These are phyloP conservation scores for Pangasius larnaudii DNA, from an alignment of 2,797 vertebrate genomes.

Conservation along the genomic window DNA sequence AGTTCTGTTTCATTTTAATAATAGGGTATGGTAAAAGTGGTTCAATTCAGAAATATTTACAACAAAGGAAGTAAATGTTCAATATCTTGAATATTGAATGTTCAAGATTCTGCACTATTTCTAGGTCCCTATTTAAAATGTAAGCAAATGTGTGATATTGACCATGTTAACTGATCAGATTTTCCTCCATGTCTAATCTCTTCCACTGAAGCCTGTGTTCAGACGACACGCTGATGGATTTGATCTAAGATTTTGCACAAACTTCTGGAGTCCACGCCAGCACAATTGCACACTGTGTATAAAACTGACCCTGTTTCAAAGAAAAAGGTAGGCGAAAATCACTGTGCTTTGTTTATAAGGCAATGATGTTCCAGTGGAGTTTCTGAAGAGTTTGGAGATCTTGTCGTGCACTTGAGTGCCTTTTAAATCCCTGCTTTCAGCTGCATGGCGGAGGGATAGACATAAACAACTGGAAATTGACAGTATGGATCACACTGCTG, in stretches of 20 bases:
- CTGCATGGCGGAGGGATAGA: background rate
- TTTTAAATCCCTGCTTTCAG: slow-evolving; percentile 15
- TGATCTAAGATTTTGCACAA: background rate
- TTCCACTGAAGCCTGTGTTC: background rate
- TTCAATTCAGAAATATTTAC: background rate
- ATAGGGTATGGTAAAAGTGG: background rate
- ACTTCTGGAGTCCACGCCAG: background rate
- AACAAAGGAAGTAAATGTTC: background rate
- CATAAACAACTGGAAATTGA: slow-evolving; percentile 17
- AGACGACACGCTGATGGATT: background rate
- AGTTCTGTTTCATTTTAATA: background rate
- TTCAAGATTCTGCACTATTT: background rate
- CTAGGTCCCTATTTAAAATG: background rate
- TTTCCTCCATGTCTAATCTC: background rate
- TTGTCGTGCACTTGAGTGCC: slow-evolving; percentile 3
- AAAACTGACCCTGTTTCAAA: background rate
- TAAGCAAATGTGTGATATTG: background rate
- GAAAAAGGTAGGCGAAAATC: background rate
- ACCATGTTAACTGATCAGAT: background rate
- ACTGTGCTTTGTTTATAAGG: background rate
- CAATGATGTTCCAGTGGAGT: background rate
- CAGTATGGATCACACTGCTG: background rate
- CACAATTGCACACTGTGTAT: background rate
- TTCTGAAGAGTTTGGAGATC: slow-evolving; percentile 2
- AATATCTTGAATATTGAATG: background rate